These are phyloP conservation scores for Erithacus rubecula DNA, from an alignment of 2,797 vertebrate species.

Conservation along the genomic window DNA sequence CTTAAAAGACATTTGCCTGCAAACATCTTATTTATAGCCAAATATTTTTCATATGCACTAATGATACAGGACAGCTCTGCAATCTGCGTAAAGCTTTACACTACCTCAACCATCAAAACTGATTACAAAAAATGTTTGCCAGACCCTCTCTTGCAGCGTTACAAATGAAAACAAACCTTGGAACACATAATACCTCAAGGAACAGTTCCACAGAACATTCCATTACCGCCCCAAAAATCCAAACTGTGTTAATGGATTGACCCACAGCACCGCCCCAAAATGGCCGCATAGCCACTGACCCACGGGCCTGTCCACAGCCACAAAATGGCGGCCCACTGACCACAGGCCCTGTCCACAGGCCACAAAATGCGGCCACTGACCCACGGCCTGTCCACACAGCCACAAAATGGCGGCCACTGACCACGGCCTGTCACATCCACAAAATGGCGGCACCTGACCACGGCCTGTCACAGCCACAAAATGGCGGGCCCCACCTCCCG, in stretches of 20 bases:
- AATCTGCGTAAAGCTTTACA: neutral
- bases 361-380: too few species aligned
- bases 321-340: neutral
- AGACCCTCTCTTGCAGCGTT: neutral
- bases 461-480: neutral
- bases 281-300: rapidly evolving
- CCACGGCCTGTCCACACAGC: rapidly evolving
- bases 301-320: too few species aligned
- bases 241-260: neutral
- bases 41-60: neutral
- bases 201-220: neutral
- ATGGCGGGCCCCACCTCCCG: too few species aligned
- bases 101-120: neutral
- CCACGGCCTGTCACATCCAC: too few species aligned
- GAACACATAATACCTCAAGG: rapidly evolving
- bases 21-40: rapidly evolving
- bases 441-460: neutral
- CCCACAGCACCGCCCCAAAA: rapidly evolving
- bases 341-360: too few species aligned
- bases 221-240: neutral
- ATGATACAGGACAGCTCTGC: neutral
- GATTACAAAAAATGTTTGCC: neutral
- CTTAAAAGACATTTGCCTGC: neutral
- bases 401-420: neutral
- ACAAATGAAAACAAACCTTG: neutral